A percentile compares a stretch with the other conserved stretches of the same genome.
phyloP scores from a whole-genome alignment of 1,140 invertebrate genomes.

The Zaprionus africanus region DNA sequence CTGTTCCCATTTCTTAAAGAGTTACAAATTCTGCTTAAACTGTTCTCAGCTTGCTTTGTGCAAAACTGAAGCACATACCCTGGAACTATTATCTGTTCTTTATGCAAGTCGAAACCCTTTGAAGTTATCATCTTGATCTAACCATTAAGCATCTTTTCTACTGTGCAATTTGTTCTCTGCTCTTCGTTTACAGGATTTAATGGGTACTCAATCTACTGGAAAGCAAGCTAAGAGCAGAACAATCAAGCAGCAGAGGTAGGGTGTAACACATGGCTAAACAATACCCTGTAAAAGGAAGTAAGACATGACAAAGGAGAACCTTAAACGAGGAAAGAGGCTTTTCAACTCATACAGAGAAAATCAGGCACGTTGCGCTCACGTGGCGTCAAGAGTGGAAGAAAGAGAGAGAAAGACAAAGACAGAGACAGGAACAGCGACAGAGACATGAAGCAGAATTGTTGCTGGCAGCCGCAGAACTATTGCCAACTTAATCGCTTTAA shows the following conservation, averaged over 20 bases:
- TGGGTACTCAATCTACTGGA: too few species aligned
- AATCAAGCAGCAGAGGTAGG: not conserved
- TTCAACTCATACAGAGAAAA: not conserved
- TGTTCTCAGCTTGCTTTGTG: too few species aligned
- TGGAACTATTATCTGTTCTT: too few species aligned
- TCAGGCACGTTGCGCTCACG: not conserved
- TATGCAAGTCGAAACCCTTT: too few species aligned
- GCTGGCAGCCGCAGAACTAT: slow-evolving; percentile 52
- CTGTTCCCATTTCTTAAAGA: too few species aligned
- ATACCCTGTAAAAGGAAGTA: not conserved
- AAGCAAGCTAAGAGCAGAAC: too few species aligned
- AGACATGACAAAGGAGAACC: not conserved
- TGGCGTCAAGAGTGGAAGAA: not conserved
- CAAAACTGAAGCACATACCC: too few species aligned
- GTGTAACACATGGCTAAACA: not conserved
- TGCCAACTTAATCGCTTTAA: slow-evolving; percentile 73
- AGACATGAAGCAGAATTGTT: not conserved
- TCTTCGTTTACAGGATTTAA: too few species aligned
- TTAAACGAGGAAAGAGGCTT: not conserved
- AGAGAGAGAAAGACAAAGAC: not conserved
- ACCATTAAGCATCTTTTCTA: too few species aligned
- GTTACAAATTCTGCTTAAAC: too few species aligned
- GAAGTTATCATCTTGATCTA: too few species aligned
- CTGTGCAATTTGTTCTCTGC: too few species aligned
- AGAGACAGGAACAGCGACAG: not conserved